phyloP scores from a whole-genome alignment of 53 echinoderm and acorn worm species.

The Zoroaster sp. region DNA sequence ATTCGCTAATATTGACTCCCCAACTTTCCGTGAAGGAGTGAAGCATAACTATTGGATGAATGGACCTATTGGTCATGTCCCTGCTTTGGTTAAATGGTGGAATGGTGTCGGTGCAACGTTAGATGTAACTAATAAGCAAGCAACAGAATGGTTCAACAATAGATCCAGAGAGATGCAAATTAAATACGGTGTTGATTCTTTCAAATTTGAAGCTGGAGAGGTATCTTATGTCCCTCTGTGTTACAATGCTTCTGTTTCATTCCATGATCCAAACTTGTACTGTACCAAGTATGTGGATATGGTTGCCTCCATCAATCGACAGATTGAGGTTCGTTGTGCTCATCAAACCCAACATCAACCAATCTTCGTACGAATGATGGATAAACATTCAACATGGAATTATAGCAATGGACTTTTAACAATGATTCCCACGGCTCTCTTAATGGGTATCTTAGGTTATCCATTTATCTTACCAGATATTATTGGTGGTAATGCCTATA shows the following conservation, averaged over 20 bases:
- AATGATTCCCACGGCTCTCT: conserved; percentile 80
- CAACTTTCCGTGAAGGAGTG: conserved; percentile 62
- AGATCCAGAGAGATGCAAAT: conserved; percentile 45
- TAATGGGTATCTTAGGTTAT: conserved; percentile 84
- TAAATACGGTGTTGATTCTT: conserved; percentile 73
- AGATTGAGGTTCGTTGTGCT: conserved; percentile 80
- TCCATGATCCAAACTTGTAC: conserved; percentile 79
- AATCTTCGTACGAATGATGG: conserved; percentile 87
- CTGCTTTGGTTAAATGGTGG: conserved; percentile 85
- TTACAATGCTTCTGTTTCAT: conserved; percentile 60
- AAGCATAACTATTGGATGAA: conserved; percentile 61
- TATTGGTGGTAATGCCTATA: conserved; percentile 84
- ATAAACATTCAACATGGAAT: conserved; percentile 83
- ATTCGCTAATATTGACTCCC: conserved; percentile 81
- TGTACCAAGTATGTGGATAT: conserved; percentile 75
- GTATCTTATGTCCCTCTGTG: conserved; percentile 59
- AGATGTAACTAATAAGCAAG: conserved; percentile 66
- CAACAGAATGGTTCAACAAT: conserved; percentile 61
- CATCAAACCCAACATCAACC: conserved; percentile 80
- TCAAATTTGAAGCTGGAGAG: conserved; percentile 87
- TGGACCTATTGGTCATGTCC: conserved; percentile 58
- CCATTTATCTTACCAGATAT: conserved; percentile 88
- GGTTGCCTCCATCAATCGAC: conserved; percentile 58
- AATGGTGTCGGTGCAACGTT: conserved; percentile 68
- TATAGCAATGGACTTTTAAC: conserved; percentile 86